Conservation (phyloP, 37 sponge, comb jelly and placozoan genomes). For the Crambe crambe region DNA sequence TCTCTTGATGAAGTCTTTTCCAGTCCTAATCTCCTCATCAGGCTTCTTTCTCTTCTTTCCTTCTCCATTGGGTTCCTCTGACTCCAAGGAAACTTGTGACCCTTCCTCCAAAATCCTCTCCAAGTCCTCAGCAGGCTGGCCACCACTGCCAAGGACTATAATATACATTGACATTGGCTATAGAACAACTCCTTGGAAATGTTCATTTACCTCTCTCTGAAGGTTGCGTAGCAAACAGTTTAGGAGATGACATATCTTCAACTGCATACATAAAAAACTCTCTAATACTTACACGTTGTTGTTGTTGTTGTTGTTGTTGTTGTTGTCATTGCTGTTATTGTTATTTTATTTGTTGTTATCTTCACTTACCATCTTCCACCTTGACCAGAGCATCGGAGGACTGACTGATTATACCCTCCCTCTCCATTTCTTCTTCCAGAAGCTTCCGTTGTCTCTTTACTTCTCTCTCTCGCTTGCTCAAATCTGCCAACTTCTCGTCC, state of each 20-base stretch:
- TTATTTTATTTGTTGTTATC: no score
- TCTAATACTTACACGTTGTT: no score
- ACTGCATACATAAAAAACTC: no score
- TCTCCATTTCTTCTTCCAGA: constrained; percentile 45
- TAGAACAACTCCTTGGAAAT: no score
- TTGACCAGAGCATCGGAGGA: neutral
- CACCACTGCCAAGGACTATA: no score
- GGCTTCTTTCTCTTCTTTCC: neutral
- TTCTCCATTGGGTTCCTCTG: neutral
- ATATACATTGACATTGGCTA: no score
- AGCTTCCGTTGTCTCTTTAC: constrained; percentile 62
- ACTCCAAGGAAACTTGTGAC: neutral
- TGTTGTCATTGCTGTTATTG: no score
- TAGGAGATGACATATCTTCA: no score
- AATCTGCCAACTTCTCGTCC: constrained; percentile 39
- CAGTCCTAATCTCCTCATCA: neutral
- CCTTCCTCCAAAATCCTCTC: neutral
- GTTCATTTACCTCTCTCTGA: no score
- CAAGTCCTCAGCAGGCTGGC: neutral
- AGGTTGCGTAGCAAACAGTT: no score
- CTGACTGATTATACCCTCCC: neutral
- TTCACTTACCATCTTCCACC: neutral
- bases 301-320: no score
- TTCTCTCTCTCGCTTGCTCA: constrained; percentile 54
- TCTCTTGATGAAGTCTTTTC: constrained; percentile 37